Base-by-base conservation (phyloP, 2,888 invertebrate species). In the Chydorus sphaericus region DNA sequence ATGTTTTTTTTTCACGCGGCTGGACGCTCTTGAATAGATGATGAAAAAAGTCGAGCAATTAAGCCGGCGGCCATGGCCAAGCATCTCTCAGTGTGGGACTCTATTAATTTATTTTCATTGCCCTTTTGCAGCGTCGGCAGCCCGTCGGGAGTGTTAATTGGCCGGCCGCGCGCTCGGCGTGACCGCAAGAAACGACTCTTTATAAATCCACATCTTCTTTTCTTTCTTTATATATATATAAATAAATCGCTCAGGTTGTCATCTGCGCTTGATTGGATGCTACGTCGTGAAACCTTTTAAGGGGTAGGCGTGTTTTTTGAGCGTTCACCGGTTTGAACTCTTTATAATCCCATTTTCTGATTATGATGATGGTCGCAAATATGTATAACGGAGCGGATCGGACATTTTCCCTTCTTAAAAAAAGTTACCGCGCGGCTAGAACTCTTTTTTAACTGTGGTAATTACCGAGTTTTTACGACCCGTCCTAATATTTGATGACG, bases 81-180 rank as follows among this genome's bases (percentile, higher is more conserved):
- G 11, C 44, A 44, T 44, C 44, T 26, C 44, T 28, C 28, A 28
- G 23, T 44, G 44, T 28, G 26, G 44, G 44, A 44, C 44, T 44
- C 26, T 28, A 44, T 44, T 44, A 26, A 44, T 44, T 44, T 44
- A 44, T 44, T 44, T 44, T 44, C 44, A 44, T 44, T 23, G 20
- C 26, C 23, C 44, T 14, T 5, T 23, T 23, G 8, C 16, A n/a
- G 39, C 39, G 26, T 8, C 44, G 26, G 18, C 44, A 44, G 20
- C 44, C 44, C 44, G 26, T 44, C n/a, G 26, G 44, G 44, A 20
- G 39, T 44, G 44, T 44, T 44, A 44, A 44, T 44, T 44, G 44
- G 44, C 44, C 44, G 10, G 1, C 14, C 23, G 28, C 44, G 23
- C 26, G 44, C 28, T 39, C 28, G 44, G 44, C 44, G 44, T 44